Evolutionary conservation across 2,797 vertebrate species (phyloP).

Genomic region (Halcyon leucocephala): DNA sequence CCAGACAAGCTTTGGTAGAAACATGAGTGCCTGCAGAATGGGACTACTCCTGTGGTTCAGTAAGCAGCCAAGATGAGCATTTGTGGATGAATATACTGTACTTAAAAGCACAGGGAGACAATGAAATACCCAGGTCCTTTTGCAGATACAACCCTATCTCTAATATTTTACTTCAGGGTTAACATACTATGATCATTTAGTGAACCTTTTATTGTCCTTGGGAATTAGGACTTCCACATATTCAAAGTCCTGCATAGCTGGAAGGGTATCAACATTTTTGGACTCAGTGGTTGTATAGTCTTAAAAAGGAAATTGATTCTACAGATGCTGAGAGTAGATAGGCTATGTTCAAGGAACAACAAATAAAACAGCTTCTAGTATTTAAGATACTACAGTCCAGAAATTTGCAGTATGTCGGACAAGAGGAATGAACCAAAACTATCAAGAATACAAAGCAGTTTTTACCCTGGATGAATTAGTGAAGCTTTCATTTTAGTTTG

Average conservation of each 20-base stretch:
- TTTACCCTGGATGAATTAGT: not conserved
- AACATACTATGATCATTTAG: not conserved
- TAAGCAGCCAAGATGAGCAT: not conserved
- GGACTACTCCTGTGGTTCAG: not conserved
- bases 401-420: not conserved
- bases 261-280: not conserved
- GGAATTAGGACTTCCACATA: not conserved
- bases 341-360: not conserved
- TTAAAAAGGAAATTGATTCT: constrained; percentile 1
- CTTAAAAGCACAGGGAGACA: not conserved
- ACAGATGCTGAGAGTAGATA: not conserved
- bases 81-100: not conserved
- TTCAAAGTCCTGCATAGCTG: not conserved
- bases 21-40: not conserved
- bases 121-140: not conserved
- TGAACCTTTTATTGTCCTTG: not conserved
- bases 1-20: not conserved
- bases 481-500: not conserved
- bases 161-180: not conserved
- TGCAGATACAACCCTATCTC: not conserved
- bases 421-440: not conserved
- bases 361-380: not conserved
- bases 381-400: not conserved
- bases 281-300: not conserved
- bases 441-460: not conserved